These are phyloP conservation scores for Muscicapa adusta DNA, from an alignment of 2,113 vertebrate genomes.

Conservation along the genomic window DNA sequence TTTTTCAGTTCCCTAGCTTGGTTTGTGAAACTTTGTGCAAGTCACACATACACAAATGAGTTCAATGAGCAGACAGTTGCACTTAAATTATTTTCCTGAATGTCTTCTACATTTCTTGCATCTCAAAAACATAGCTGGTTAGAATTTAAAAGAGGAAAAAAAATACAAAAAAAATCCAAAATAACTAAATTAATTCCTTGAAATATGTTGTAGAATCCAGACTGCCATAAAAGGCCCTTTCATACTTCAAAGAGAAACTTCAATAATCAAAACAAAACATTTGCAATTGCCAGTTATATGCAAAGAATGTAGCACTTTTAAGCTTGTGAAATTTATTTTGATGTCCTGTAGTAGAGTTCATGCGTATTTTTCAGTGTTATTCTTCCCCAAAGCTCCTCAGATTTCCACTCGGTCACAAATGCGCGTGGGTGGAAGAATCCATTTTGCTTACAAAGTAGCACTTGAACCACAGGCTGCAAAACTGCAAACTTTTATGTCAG, in stretches of 20 bases:
- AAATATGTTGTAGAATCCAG: background rate
- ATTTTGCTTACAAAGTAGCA: background rate
- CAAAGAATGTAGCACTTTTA: background rate
- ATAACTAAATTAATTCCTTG: constrained; percentile 1
- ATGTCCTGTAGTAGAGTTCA: background rate
- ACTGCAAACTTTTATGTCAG: background rate
- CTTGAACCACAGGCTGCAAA: background rate
- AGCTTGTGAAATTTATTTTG: background rate
- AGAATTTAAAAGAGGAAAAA: background rate
- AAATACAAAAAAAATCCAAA: background rate
- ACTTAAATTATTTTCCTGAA: background rate
- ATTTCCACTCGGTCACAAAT: background rate
- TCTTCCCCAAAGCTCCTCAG: background rate
- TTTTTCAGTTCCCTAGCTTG: background rate
- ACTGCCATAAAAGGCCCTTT: constrained; percentile 29
- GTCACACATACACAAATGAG: background rate
- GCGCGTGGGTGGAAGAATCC: background rate
- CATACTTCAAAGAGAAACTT: constrained; percentile 31
- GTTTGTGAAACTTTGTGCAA: background rate
- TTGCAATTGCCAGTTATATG: background rate
- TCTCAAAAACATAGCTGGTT: background rate
- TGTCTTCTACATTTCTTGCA: background rate
- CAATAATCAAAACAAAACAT: constrained; percentile 33
- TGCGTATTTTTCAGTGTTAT: background rate
- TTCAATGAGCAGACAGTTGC: background rate